Base-by-base conservation (phyloP, 2,113 vertebrate species). In the Labeo rohita region DNA sequence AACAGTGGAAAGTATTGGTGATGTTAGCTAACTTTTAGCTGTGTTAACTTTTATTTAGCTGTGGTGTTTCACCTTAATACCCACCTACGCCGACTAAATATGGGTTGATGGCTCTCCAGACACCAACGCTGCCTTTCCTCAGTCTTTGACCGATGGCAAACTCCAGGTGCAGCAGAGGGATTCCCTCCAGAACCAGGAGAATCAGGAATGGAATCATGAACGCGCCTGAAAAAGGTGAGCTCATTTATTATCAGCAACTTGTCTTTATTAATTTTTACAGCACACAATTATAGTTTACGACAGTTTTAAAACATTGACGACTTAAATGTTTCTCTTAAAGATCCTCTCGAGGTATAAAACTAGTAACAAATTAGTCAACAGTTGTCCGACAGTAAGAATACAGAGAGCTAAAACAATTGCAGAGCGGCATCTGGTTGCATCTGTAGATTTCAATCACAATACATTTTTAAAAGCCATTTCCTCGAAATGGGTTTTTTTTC, bases 161-260 rank as follows among this genome's bases (percentile, higher is more conserved):
- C 91, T 97, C 96, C 88, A 97, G 92, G 68, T 95, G 70, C 75
- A 97, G 95, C 75, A 97, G 84, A 0, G 96, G 96, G 7, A 97
- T 85, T 2, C 96, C 96, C 89, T 97, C 96, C 85, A 97, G 86
- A 0, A 97, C 92, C 43, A 97, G 91, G 72, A 97, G 92, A 89
- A 97, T 96, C 90, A 97, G 94, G 89, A 97, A 97, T 0, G 96
- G 96, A 80, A 97, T 97, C 96, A 97, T 96, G 86, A 97, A 97
- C 0, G 96, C 96, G 70, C 96, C 96, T 97, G 89, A 1, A 54
- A 82, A 18, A 7, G 6, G 1, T 15, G 0, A 80, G 54, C 45
- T 52, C 23, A 54, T 10, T 54, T 36, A 43, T 21, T 72, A 2
- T 21, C 16, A 72, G 39, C 68, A 45, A 11, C 39, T 21, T 16